These are phyloP conservation scores for Monodelphis domestica DNA, from an alignment of 2,797 vertebrate genomes.

Conservation along the genomic window DNA sequence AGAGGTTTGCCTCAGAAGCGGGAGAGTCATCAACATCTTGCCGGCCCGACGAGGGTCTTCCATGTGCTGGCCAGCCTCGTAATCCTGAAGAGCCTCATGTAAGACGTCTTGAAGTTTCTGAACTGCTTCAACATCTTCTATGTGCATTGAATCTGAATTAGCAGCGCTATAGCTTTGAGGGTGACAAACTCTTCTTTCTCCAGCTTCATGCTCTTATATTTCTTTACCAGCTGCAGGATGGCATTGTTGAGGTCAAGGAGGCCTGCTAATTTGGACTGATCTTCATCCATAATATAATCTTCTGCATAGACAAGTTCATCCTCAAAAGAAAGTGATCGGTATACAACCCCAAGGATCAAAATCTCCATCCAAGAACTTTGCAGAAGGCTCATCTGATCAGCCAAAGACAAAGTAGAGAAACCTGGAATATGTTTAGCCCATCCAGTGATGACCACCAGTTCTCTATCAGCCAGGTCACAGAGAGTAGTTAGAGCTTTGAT, in stretches of 20 bases:
- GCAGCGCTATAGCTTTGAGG: slow-evolving; percentile 98
- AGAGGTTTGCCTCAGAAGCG: slow-evolving; percentile 97
- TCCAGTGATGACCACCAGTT: slow-evolving; percentile 98
- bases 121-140: slow-evolving; percentile 98
- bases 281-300: slow-evolving; percentile 99
- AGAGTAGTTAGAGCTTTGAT: slow-evolving; percentile 99
- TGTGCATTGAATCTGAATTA: slow-evolving; percentile 99
- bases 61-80: slow-evolving; percentile 95
- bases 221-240: slow-evolving; percentile 99
- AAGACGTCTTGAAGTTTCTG: slow-evolving; percentile 99
- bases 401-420: slow-evolving; percentile 99
- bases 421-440: slow-evolving; percentile 99
- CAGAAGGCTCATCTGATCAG: slow-evolving; percentile 99
- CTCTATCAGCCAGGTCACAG: slow-evolving; percentile 97
- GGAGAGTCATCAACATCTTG: slow-evolving; percentile 99
- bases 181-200: slow-evolving; percentile 99
- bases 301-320: slow-evolving; percentile 99
- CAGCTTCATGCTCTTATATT: slow-evolving; percentile 98
- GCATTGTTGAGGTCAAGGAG: slow-evolving; percentile 98
- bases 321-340: slow-evolving; percentile 98
- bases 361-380: slow-evolving; percentile 99
- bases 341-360: slow-evolving; percentile 97
- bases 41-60: slow-evolving; percentile 97
- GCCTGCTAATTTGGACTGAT: slow-evolving; percentile 97
- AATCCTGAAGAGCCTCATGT: slow-evolving; percentile 99